phyloP scores from a whole-genome alignment of 2,797 vertebrate species.

The Phoebastria nigripes region DNA sequence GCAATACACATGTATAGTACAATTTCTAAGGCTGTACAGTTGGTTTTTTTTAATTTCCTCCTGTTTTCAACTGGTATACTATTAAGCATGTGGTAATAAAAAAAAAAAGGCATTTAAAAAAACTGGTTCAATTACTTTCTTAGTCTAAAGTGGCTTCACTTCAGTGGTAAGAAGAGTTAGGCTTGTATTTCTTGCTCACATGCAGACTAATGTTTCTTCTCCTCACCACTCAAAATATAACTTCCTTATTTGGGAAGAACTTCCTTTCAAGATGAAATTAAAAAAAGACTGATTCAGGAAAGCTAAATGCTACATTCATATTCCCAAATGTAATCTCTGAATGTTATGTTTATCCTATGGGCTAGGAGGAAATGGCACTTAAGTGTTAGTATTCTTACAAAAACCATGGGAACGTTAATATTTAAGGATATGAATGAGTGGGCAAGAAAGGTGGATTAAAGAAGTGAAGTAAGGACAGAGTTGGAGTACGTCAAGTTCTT shows the following conservation, averaged over 20 bases:
- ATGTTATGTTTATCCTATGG: neutral
- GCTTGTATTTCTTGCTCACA: neutral
- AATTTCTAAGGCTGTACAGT: neutral
- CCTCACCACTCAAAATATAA: neutral
- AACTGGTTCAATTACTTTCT: neutral
- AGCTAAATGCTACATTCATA: neutral
- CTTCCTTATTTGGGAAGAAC: neutral
- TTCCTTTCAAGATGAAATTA: neutral
- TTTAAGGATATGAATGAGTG: neutral
- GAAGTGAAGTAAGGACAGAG: neutral
- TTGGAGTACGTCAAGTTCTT: neutral
- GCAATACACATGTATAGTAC: accelerated
- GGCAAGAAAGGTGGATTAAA: neutral
- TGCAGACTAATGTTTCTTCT: neutral
- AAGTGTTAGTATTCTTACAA: neutral
- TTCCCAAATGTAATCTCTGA: neutral
- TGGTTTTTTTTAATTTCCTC: neutral
- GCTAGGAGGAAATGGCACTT: neutral
- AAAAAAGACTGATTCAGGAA: neutral
- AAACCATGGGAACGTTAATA: neutral
- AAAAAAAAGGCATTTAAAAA: neutral
- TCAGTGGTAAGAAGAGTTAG: neutral
- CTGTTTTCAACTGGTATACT: neutral
- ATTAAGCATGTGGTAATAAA: neutral
- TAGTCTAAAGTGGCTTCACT: neutral